A percentile compares a stretch with the other conserved stretches of the same genome.
Evolutionary conservation across 2,888 invertebrate genomes (phyloP).

Genomic region (Sarcophaga subvicina): DNA sequence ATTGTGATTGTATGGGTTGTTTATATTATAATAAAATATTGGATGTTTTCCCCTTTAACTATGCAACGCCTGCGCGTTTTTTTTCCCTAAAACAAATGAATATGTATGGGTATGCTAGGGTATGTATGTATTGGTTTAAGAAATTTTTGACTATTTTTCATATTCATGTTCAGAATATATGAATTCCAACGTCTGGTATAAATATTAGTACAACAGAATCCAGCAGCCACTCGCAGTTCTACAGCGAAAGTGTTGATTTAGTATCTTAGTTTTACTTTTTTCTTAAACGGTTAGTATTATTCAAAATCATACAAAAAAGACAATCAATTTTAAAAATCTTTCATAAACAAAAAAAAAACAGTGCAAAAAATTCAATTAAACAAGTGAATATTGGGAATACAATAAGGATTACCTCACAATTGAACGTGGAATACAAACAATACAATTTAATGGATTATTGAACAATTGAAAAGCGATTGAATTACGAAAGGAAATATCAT

Average conservation of each 20-base stretch:
- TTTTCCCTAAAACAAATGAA: background rate
- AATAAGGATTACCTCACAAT: conserved; percentile 63
- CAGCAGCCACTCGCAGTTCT: conserved; percentile 82
- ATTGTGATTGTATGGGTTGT: conserved; percentile 4
- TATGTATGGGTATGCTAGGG: conserved; percentile 33
- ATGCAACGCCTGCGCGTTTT: conserved; percentile 74
- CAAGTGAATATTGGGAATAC: conserved; percentile 43
- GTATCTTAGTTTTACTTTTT: conserved; percentile 77
- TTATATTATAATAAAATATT: conserved; percentile 1
- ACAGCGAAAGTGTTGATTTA: conserved; percentile 82
- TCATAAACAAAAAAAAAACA: conserved; percentile 8
- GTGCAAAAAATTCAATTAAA: background rate
- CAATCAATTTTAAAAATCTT: conserved; percentile 21
- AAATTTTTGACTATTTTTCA: conserved; percentile 49
- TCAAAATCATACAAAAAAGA: background rate
- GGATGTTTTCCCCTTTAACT: conserved; percentile 73
- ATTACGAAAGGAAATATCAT: background rate
- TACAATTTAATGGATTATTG: conserved; percentile 69
- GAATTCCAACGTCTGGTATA: conserved; percentile 79
- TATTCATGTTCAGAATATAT: conserved; percentile 71
- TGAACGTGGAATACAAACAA: conserved; percentile 41
- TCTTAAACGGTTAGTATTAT: conserved; percentile 68
- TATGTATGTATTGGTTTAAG: conserved; percentile 50
- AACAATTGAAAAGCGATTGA: conserved; percentile 8
- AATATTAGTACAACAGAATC: conserved; percentile 81